Conservation (phyloP, 2,113 vertebrate species). For the Microtus oregoni region DNA sequence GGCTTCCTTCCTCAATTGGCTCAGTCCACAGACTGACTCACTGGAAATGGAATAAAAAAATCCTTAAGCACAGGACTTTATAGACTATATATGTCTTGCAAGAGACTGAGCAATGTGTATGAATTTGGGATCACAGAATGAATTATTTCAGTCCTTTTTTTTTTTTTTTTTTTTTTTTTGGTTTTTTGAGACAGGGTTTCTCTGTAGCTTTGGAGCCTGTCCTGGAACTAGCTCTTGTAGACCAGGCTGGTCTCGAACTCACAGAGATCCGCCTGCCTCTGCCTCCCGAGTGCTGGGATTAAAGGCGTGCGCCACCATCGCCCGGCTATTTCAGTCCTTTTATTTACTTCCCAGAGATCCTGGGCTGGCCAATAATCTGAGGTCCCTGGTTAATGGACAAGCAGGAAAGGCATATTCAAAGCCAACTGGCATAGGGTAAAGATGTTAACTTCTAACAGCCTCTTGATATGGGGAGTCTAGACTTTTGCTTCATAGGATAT, state of each 20-base stretch:
- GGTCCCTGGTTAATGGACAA: neutral
- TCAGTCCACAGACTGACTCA: neutral
- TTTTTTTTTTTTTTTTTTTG: too few species aligned
- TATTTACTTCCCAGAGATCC: neutral
- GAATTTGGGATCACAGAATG: neutral
- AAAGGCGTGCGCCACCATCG: too few species aligned
- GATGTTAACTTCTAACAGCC: neutral
- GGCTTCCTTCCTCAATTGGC: neutral
- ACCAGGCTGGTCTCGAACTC: too few species aligned
- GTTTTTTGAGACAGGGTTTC: too few species aligned
- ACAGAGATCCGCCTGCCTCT: too few species aligned
- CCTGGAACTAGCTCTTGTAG: too few species aligned
- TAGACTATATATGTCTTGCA: neutral
- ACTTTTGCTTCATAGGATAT: neutral
- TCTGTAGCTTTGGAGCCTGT: too few species aligned
- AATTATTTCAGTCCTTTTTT: neutral
- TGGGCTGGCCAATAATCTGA: neutral
- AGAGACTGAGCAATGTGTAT: neutral
- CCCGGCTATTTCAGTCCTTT: neutral
- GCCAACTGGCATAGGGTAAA: neutral
- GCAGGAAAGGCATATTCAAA: neutral
- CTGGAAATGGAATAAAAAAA: neutral
- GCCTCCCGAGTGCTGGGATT: too few species aligned
- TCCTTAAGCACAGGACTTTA: neutral
- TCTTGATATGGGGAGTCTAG: neutral